A percentile compares a stretch with the other conserved stretches of the same genome.
Evolutionary conservation across 2,888 invertebrate species (phyloP).

Genomic region (Hypsopygia costalis): DNA sequence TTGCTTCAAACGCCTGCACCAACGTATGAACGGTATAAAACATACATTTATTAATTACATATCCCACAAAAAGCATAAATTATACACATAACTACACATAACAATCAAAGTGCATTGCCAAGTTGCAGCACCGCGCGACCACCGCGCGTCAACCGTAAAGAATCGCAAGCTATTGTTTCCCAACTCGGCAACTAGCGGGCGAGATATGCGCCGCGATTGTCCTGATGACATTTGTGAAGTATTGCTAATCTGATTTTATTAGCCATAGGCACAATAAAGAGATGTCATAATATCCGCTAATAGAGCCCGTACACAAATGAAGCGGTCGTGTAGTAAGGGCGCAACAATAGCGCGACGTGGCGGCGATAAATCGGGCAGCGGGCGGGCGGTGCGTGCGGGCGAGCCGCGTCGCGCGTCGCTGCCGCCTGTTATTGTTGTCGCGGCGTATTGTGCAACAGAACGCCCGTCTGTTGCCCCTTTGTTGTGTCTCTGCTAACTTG

Average conservation of each 20-base stretch:
- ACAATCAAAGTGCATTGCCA: constrained; percentile 50
- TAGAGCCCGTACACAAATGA: constrained; percentile 37
- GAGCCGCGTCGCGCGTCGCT: constrained; percentile 24
- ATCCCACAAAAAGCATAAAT: too few relatives aligned
- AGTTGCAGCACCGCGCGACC: constrained; percentile 18
- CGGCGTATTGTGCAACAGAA: constrained; percentile 39
- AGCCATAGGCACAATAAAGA: constrained; percentile 25
- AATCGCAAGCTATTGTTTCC: constrained; percentile 45
- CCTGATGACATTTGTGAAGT: constrained; percentile 41
- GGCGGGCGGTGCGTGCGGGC: constrained; percentile 21
- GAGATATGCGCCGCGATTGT: constrained; percentile 18
- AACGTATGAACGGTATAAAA: too few relatives aligned
- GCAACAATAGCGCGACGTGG: constrained; percentile 33
- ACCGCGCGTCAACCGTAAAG: constrained; percentile 19
- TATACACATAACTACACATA: too few relatives aligned
- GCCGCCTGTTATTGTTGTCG: constrained; percentile 36
- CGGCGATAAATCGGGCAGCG: constrained; percentile 41
- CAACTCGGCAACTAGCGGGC: constrained; percentile 26
- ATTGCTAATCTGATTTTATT: constrained; percentile 32
- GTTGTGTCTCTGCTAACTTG: constrained; percentile 38
- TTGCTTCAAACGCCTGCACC: too few relatives aligned
- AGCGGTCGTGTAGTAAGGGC: constrained; percentile 33
- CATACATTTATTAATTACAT: too few relatives aligned
- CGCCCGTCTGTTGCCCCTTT: constrained; percentile 38
- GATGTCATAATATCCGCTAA: constrained; percentile 37